Base-by-base conservation (phyloP, 2,797 vertebrate species). In the Anguilla megastoma region DNA sequence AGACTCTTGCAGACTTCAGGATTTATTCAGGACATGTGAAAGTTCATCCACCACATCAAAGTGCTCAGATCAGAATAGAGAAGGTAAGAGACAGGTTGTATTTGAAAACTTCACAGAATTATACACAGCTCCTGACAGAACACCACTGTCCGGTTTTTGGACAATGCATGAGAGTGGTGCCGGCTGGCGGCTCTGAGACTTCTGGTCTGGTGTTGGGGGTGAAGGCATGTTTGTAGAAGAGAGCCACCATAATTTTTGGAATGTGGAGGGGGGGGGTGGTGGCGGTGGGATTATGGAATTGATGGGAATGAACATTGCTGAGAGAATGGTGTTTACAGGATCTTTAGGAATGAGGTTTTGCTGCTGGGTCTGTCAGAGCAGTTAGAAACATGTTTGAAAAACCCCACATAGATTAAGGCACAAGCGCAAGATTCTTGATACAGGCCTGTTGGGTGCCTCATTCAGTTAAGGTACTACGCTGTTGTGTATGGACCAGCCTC, bases 11-110 rank as follows among this genome's bases (percentile, higher is more conserved):
- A 60, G 71, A 82, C 45, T 83, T 4, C 52, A 16, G 4, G 41
- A 82, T 90, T 90, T 86, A 89, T 88, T 79, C 69, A 87, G 24
- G 54, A 88, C 82, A 85, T 33, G 45, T 63, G 74, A 89, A 88
- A 41, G 36, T 48, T 24, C 85, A 85, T 86, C 83, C 80, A 85
- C 71, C 58, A 80, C 45, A 79, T 88, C 66, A 87, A 14, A 79
- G 88, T 87, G 60, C 66, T 7, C 14, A 45, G 27, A 84, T 86
- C 84, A 89, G 18, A 86, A 82, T 60, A 90, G 89, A 84, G 86
- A 89, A 90, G 30, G 52, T 87, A 27, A 69, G 66, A 82, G 76
- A 87, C 86, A 80, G 52, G 79, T 82, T 36, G 21, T 86, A 88
- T 36, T 86, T 54, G 63, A 86, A 85, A 50, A 86, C 50, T 54